Evolutionary conservation across 2,888 invertebrate species (phyloP), one percentile per base, ranked within the genome.

Genomic region (Tridacna gigas): DNA sequence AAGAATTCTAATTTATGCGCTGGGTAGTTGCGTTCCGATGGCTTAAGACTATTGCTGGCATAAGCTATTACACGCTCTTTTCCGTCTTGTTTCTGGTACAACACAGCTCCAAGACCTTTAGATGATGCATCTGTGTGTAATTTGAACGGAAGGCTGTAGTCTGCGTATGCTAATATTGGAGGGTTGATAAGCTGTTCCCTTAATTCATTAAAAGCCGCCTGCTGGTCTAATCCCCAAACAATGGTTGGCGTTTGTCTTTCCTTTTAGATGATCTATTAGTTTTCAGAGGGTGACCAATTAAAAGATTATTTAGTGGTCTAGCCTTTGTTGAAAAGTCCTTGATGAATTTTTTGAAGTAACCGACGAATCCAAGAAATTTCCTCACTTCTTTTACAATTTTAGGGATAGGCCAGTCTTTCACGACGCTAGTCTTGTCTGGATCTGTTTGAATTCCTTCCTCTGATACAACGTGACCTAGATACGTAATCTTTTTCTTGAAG

Each of bases 1-100:
- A 79, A 51, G 61, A 83, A 83, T 71, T 83, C 83, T 13, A 79
- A 28, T 25, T 83, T 79, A 28, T 79, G 79, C 11, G 73, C 56
- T 18, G 79, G 71, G 25, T 78, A 78, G 45, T 78, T 78, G 12
- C 47, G 26, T 22, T 78, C 79, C 0, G 80, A 15, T 25, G 74
- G 61, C n/a, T 69, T 76, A 47, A 83, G 25, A 48, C 66, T 65
- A 0, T 80, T 15, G 51, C 77, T 80, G 13, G 83, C 83, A 60
- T 77, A 83, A 18, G 76, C 79, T 13, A 79, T 51, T 12, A 79
- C 74, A 5, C 74, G 22, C 5, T 79, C 79, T 15, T 22, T 15
- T 3, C 51, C 74, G 28, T 51, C 74, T 26, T 74, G 73, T 4
- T 22, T 37, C 26, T 79, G 79, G 25, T 79, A 74, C 18, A 79